Base-by-base conservation (phyloP, 2,113 vertebrate genomes). In the Melanerpes formicivorus region DNA sequence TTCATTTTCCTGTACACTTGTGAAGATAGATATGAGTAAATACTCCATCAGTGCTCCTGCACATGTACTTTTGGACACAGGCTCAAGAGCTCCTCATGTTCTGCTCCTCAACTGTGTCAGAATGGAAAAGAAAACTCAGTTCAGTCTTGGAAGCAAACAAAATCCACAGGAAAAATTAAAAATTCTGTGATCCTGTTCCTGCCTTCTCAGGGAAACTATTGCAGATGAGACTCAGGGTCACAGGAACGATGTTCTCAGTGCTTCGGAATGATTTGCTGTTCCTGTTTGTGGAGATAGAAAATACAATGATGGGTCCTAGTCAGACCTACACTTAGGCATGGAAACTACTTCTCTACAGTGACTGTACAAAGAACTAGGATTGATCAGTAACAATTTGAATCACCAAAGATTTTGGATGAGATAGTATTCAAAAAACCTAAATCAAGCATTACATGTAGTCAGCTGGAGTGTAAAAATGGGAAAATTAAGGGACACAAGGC, bases 231-330 rank as follows among this genome's bases (percentile, higher is more conserved):
- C 29, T 12, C 18, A 75, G 46, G 34, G 50, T 9, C 10, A 11
- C 2, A 75, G 44, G 71, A 79, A 82, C 60, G n/a, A 78, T 83
- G 93, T 95, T 83, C 65, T 78, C 48, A 59, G 42, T 87, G 60
- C 65, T 90, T 84, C 72, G 75, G 67, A 90, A 82, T 94, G 75
- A 67, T 82, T 80, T 54, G 44, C 40, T 88, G 48, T 88, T 90
- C 27, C 32, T 71, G 30, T 75, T 92, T 69, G 69, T 77, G 69
- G 65, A 80, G 50, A 44, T 73, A 85, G 30, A 80, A 71, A 80
- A 60, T 44, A 56, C 18, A 72, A 6, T 42, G 64, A 71, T 25
- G 62, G 25, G 32, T 86, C 18, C 80, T 74, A 78, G 56, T 60
- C 77, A 67, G 42, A 64, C 34, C 56, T 60, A 56, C 65, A 85